These are phyloP conservation scores for Acrobasis repandana DNA, from an alignment of 2,888 invertebrate genomes.

Conservation along the genomic window DNA sequence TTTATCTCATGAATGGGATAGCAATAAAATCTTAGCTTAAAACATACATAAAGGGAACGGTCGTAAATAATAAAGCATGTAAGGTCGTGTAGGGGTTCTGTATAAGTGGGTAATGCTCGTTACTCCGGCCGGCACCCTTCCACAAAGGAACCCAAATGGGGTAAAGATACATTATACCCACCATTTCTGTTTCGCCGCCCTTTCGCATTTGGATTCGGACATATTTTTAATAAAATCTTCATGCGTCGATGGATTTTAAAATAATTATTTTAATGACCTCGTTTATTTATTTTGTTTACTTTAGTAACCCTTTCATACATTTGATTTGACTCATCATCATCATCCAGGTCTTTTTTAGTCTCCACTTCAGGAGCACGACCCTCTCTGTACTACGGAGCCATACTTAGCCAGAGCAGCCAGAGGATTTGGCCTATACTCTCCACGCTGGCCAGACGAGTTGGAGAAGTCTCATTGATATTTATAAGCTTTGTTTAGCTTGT, in stretches of 20 bases:
- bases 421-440: too few species aligned
- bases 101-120: conserved; percentile 75
- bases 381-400: too few species aligned
- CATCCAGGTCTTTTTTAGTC: too few species aligned
- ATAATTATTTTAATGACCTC: conserved; percentile 9
- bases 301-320: too few species aligned
- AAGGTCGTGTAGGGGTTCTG: conserved; percentile 58
- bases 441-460: too few species aligned
- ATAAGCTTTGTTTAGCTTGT: too few species aligned
- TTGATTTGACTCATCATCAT: too few species aligned
- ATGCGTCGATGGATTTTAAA: conserved; percentile 44
- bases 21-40: conserved; percentile 81
- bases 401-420: too few species aligned
- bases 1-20: conserved; percentile 73
- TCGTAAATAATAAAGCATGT: conserved; percentile 81
- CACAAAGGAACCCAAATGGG: conserved; percentile 69
- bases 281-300: conserved; percentile 8
- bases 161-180: conserved; percentile 74
- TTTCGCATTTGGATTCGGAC: conserved; percentile 52
- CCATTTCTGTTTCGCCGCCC: conserved; percentile 67
- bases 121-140: conserved; percentile 64
- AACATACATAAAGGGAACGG: conserved; percentile 76
- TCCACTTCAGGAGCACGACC: too few species aligned
- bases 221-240: conserved; percentile 61
- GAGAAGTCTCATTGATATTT: too few species aligned